Evolutionary conservation across 53 echinoderm and acorn worm species (phyloP).

Genomic region (Temnopleurus reevesii): DNA sequence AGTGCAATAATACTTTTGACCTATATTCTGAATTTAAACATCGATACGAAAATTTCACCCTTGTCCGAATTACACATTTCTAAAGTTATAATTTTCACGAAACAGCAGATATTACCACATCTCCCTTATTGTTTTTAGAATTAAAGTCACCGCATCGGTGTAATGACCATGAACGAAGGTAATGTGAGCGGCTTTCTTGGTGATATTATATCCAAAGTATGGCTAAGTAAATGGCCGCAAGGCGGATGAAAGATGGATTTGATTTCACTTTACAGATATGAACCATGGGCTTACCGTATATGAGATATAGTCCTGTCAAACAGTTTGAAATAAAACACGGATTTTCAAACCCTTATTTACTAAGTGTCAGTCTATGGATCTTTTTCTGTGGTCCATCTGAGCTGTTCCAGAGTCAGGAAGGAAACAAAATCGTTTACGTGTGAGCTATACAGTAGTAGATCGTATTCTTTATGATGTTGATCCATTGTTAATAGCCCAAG

Average conservation of each 20-base stretch:
- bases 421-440: too few species aligned
- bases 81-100: neutral
- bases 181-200: neutral
- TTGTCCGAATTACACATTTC: constrained; percentile 5
- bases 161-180: constrained; percentile 11
- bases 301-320: too few species aligned
- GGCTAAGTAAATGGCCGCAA: constrained; percentile 13
- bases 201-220: constrained; percentile 10
- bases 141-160: neutral
- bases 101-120: neutral
- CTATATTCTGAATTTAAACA: neutral
- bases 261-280: constrained; percentile 18
- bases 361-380: neutral
- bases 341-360: neutral
- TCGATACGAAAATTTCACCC: neutral
- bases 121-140: neutral
- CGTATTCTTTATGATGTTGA: too few species aligned
- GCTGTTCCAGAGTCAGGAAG: too few species aligned
- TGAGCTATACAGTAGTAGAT: too few species aligned
- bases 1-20: too few species aligned
- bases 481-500: too few species aligned
- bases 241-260: constrained; percentile 38
- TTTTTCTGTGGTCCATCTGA: too few species aligned
- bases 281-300: too few species aligned
- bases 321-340: neutral